Conservation (phyloP, 2,113 vertebrate species). For the Galbula dea region DNA sequence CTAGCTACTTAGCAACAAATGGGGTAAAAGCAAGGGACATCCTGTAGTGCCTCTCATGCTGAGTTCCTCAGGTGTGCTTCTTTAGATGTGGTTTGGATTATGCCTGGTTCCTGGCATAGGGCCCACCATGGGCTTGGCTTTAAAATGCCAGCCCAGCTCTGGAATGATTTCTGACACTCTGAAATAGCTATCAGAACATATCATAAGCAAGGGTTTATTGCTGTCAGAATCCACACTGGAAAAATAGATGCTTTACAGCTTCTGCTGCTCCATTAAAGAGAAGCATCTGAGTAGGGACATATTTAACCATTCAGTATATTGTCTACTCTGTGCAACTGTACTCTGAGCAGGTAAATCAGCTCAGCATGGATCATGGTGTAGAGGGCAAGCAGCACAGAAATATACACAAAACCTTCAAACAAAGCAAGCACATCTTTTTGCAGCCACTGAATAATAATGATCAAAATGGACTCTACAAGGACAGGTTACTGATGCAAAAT, state of each 20-base stretch:
- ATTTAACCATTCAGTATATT: constrained; percentile 21
- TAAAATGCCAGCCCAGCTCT: not conserved
- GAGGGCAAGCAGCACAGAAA: not conserved
- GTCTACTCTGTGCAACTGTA: not conserved
- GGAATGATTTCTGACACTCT: not conserved
- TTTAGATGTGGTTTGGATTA: not conserved
- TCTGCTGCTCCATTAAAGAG: not conserved
- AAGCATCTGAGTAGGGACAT: not conserved
- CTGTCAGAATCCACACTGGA: not conserved
- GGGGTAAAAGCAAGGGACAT: not conserved
- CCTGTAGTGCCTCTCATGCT: not conserved
- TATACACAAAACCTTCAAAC: not conserved
- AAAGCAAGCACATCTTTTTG: not conserved
- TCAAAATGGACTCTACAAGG: not conserved
- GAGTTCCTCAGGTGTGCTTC: not conserved
- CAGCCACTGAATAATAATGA: not conserved
- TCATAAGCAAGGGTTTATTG: not conserved
- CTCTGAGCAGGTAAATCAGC: not conserved
- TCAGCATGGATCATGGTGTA: not conserved
- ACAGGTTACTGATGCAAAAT: not conserved
- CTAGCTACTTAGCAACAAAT: not conserved
- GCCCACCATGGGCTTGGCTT: not conserved
- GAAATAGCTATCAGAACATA: not conserved
- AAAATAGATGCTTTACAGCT: not conserved
- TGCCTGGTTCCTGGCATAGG: not conserved